Conservation (phyloP, 2,113 vertebrate species). For the Chloropsis cyanopogon region DNA sequence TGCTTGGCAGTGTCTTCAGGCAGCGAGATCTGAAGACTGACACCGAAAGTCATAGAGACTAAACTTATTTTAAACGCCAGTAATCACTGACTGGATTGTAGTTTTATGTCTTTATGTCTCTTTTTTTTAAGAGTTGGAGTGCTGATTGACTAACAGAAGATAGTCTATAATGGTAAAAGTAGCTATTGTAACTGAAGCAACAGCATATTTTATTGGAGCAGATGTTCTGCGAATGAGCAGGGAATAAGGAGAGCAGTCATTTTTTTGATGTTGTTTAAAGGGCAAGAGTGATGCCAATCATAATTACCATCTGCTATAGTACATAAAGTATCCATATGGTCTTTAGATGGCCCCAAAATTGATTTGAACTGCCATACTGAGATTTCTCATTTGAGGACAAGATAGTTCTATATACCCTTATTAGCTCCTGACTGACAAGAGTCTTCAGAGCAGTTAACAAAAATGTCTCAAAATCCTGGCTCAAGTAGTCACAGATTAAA, state of each 20-base stretch:
- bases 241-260: background rate
- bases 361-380: slow-evolving; percentile 16
- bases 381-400: background rate
- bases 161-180: background rate
- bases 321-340: slow-evolving; percentile 12
- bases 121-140: background rate
- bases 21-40: background rate
- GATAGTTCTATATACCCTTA: background rate
- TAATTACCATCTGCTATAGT: slow-evolving; percentile 42
- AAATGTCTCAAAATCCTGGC: background rate
- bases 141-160: slow-evolving; percentile 2
- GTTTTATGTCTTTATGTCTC: background rate
- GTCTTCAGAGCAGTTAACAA: background rate
- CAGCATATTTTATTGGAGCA: slow-evolving; percentile 36
- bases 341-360: background rate
- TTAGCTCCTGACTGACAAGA: background rate
- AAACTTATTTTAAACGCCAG: background rate
- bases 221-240: slow-evolving; percentile 12
- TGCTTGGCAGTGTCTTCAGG: background rate
- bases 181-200: background rate
- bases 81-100: background rate
- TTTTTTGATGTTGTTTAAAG: slow-evolving; percentile 33
- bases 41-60: background rate
- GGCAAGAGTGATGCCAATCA: slow-evolving; percentile 33
- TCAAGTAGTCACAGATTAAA: background rate